phyloP scores from a whole-genome alignment of 2,113 vertebrate genomes.

The Brachyhypopomus gauderio region DNA sequence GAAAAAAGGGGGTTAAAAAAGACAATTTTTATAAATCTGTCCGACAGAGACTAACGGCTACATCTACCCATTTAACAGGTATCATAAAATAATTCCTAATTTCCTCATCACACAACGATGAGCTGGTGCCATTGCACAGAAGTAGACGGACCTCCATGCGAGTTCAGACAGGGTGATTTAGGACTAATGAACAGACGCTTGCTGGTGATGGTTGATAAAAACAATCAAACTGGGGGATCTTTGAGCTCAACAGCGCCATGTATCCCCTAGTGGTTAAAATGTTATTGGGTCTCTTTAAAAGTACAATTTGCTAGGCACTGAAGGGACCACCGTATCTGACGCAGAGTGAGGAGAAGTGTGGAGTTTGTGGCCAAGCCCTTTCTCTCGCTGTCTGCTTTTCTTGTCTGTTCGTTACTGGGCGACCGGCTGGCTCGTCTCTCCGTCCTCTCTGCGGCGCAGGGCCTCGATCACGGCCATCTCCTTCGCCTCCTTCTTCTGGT shows the following conservation, averaged over 20 bases:
- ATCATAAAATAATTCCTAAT: neutral
- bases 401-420: conserved; percentile 41
- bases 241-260: neutral
- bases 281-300: neutral
- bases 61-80: conserved; percentile 23
- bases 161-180: too few species aligned
- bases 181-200: neutral
- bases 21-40: neutral
- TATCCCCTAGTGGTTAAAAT: neutral
- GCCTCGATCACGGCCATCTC: conserved; percentile 90
- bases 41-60: neutral
- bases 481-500: conserved; percentile 97
- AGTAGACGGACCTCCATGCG: neutral
- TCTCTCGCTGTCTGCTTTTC: neutral
- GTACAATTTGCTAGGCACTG: neutral
- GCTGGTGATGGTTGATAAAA: too few species aligned
- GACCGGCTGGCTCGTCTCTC: conserved; percentile 50
- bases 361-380: neutral
- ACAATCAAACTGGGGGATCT: too few species aligned
- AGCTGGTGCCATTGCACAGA: neutral
- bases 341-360: neutral
- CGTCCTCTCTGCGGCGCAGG: conserved; percentile 72
- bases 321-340: neutral
- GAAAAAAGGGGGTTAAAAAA: neutral
- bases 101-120: neutral